Evolutionary conservation across 2,113 vertebrate species (phyloP), one percentile per base, ranked within the genome.

Genomic region (Lepus europaeus): DNA sequence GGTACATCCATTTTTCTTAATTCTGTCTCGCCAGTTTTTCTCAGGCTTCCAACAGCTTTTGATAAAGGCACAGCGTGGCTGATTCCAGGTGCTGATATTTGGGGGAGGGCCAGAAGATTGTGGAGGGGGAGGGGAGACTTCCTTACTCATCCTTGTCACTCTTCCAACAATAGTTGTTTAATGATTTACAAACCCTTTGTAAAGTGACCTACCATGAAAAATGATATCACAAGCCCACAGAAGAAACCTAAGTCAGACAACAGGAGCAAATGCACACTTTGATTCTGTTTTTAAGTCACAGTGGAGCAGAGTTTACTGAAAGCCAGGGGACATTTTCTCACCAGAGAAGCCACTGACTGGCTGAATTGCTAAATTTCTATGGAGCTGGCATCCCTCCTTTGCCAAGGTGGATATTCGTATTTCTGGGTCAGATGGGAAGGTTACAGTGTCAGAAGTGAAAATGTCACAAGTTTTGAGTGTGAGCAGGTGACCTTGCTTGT

Each of bases 1-100:
- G 89, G 92, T 77, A 22, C 66, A 36, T 78, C 9, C 73, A 78
- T 94, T 96, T 95, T 92, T 94, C 91, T 96, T 96, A 94, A 90
- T 92, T 96, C 78, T 73, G 22, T 77, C 73, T 49, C 25, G 56
- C 53, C 85, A 92, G 63, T 85, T 94, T 91, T 83, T 63, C 81
- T 95, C 61, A 79, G 91, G 22, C 66, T 96, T 84, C 90, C 85
- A 66, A 89, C 31, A 80, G 91, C 63, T 85, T 85, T 85, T 88
- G 68, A 72, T 87, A 81, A 90, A 90, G 72, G 68, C 82, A 53
- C 73, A 93, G 90, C 79, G 12, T 78, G 87, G 69, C 63, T 94
- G 56, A 70, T 51, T 64, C n/a, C 36, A 77, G 87, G 83, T 61
- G 73, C 61, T 85, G 53, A n/a, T 29, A 25, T 81, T 59, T n/a